These are phyloP conservation scores for Chalcosyrphus nemorum DNA, from an alignment of 2,888 invertebrate species.

Conservation along the genomic window DNA sequence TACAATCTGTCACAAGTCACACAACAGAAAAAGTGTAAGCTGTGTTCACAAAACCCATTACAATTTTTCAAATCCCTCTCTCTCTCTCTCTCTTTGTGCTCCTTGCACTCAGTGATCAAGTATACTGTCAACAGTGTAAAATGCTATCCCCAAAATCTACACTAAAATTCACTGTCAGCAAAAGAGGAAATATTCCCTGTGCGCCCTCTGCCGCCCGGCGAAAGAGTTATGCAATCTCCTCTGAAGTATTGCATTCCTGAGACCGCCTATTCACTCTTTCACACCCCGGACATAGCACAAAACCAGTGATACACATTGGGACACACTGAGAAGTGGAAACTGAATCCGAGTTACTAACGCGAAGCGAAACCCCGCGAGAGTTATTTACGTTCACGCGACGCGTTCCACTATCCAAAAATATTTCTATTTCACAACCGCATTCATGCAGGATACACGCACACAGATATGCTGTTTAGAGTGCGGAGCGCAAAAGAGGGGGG, in stretches of 20 bases:
- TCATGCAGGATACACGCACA: slow-evolving; percentile 48
- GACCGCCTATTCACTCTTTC: slow-evolving; percentile 58
- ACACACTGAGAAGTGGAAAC: slow-evolving; percentile 45
- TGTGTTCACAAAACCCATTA: slow-evolving; percentile 13
- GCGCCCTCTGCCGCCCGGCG: not conserved
- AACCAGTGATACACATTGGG: slow-evolving; percentile 13
- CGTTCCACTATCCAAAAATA: slow-evolving; percentile 67
- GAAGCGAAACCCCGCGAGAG: slow-evolving; percentile 64
- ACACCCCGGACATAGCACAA: slow-evolving; percentile 26
- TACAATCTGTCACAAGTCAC: slow-evolving; percentile 39
- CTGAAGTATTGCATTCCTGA: slow-evolving; percentile 69
- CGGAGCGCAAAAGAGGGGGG: not conserved
- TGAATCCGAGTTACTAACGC: slow-evolving; percentile 54
- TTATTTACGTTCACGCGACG: slow-evolving; percentile 71
- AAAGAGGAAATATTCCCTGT: slow-evolving; percentile 21
- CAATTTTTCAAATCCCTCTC: slow-evolving; percentile 26
- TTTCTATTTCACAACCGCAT: slow-evolving; percentile 65
- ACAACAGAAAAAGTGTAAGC: not conserved
- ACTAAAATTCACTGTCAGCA: slow-evolving; percentile 47
- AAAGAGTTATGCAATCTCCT: slow-evolving; percentile 58
- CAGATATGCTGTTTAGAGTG: not conserved
- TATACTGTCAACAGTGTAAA: slow-evolving; percentile 61
- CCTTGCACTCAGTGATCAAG: slow-evolving; percentile 37
- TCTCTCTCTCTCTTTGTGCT: not conserved
- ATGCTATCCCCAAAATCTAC: slow-evolving; percentile 57